Percentiles rank a stretch among this genome's conserved stretches.
phyloP scores from a whole-genome alignment of 2,113 vertebrate genomes.

The Siphamia tubifer region DNA sequence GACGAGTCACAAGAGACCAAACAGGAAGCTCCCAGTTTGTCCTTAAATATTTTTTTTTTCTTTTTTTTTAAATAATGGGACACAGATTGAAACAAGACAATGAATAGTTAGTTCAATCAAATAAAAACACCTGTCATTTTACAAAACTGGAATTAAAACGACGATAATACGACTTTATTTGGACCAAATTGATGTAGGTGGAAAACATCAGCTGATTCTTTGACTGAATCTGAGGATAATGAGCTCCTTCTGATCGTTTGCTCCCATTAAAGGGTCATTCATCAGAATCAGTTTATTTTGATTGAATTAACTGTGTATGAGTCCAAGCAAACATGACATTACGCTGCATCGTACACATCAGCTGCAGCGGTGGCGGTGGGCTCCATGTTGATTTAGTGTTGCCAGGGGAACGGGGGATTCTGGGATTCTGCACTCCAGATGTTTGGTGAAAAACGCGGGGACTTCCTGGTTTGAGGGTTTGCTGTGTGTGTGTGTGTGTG shows the following conservation, averaged over 20 bases:
- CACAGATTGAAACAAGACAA: not conserved
- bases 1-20: constrained; percentile 23
- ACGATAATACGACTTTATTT: too few relatives aligned
- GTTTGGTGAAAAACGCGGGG: constrained; percentile 64
- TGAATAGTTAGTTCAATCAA: not conserved
- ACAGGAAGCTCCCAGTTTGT: not conserved
- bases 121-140: too few relatives aligned
- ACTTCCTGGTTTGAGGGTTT: constrained; percentile 68
- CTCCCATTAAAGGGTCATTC: too few relatives aligned
- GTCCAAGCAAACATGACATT: too few relatives aligned
- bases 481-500: not conserved
- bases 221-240: too few relatives aligned
- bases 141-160: too few relatives aligned
- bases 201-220: too few relatives aligned
- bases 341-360: not conserved
- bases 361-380: constrained; percentile 24
- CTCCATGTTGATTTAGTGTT: constrained; percentile 69
- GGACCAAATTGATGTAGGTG: too few relatives aligned
- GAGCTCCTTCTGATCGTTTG: too few relatives aligned
- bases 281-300: too few relatives aligned
- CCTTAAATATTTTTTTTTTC: too few relatives aligned
- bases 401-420: constrained; percentile 62
- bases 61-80: constrained; percentile 4
- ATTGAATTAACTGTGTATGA: too few relatives aligned
- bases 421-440: constrained; percentile 71